phyloP scores from a whole-genome alignment of 2,888 invertebrate genomes.

The Tinea pellionella region DNA sequence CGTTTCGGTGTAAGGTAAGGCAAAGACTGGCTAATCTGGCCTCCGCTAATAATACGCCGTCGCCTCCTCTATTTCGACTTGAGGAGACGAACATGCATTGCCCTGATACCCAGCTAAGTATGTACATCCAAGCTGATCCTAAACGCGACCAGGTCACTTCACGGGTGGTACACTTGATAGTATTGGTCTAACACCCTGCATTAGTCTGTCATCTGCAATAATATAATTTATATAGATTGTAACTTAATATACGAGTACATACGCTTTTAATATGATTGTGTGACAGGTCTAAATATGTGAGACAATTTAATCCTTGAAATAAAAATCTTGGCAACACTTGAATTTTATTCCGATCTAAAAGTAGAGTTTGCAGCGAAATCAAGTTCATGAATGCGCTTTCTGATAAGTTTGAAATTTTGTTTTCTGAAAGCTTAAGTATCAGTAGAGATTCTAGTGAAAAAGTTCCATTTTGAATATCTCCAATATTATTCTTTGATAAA shows the following conservation, averaged over 20 bases:
- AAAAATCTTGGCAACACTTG: slow-evolving; percentile 52
- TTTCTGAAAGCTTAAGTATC: slow-evolving; percentile 76
- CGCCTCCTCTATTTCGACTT: no score
- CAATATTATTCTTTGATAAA: slow-evolving; percentile 75
- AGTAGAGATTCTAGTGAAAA: slow-evolving; percentile 71
- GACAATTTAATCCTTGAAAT: slow-evolving; percentile 57
- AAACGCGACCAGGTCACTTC: no score
- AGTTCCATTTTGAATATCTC: slow-evolving; percentile 65
- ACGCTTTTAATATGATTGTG: slow-evolving; percentile 63
- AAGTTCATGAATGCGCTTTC: slow-evolving; percentile 66
- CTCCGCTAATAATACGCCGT: no score
- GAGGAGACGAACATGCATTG: no score
- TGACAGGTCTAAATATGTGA: slow-evolving; percentile 66
- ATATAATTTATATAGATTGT: no score
- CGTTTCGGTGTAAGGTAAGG: no score
- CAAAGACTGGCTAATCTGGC: no score
- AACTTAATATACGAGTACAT: slow-evolving; percentile 22
- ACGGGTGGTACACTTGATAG: no score
- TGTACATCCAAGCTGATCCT: no score
- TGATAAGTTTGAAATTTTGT: slow-evolving; percentile 71
- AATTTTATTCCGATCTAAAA: slow-evolving; percentile 67
- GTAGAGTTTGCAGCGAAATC: slow-evolving; percentile 60
- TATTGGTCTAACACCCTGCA: no score
- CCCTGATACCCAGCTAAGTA: no score
- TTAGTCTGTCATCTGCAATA: no score